phyloP scores from a whole-genome alignment of 2,113 vertebrate genomes.

The Echinops telfairi region DNA sequence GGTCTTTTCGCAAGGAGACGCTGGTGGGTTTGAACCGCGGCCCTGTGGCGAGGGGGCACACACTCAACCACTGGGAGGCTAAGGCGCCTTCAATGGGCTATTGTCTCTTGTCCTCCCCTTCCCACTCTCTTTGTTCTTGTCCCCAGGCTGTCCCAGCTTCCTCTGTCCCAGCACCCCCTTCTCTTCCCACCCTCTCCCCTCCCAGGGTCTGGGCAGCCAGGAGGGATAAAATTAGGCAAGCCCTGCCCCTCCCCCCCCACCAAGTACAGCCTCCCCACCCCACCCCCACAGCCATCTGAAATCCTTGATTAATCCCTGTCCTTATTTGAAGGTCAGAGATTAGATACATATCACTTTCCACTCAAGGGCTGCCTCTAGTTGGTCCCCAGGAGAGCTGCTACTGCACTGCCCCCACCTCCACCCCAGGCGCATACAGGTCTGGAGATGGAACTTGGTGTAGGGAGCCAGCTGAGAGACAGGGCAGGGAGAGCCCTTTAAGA shows the following conservation, averaged over 20 bases:
- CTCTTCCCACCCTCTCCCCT: neutral
- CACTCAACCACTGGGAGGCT: neutral
- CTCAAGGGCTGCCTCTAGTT: neutral
- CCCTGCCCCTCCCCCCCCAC: no score
- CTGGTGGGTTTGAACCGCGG: neutral
- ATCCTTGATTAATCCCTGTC: conserved; percentile 21
- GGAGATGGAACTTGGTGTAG: neutral
- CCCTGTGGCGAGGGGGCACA: neutral
- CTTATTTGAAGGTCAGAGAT: conserved; percentile 61
- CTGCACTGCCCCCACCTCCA: neutral
- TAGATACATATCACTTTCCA: conserved; percentile 16
- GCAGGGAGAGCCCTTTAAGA: neutral
- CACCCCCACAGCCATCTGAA: neutral
- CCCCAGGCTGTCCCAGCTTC: neutral
- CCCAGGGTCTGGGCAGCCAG: neutral
- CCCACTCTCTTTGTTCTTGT: neutral
- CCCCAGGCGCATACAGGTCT: neutral
- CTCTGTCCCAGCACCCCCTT: neutral
- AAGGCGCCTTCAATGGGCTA: neutral
- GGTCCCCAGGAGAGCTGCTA: neutral
- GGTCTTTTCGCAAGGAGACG: neutral
- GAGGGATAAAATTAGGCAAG: neutral
- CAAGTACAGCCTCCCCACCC: rapidly evolving
- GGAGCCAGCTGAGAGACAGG: neutral
- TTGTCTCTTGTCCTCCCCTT: neutral